These are phyloP conservation scores for Heteromurus nitidus DNA, from an alignment of 2,888 invertebrate species.

Conservation along the genomic window DNA sequence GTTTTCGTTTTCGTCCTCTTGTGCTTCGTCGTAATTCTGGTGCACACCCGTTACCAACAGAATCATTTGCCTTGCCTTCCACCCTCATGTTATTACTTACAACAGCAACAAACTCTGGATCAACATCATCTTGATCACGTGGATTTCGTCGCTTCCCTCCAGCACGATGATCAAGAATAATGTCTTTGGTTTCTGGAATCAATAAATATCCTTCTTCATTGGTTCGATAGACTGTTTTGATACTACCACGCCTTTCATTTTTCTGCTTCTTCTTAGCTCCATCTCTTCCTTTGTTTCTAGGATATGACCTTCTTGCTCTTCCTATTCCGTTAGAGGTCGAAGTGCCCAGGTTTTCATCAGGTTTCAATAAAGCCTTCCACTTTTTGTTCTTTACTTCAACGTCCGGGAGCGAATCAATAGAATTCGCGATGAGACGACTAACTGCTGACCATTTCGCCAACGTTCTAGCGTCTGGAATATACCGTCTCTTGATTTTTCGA, in stretches of 20 bases:
- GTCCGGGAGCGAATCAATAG: constrained; percentile 17
- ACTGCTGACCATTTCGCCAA: constrained; percentile 49
- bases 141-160: background rate
- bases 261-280: background rate
- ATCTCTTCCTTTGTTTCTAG: background rate
- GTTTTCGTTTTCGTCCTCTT: no score
- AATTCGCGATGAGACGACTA: constrained; percentile 35
- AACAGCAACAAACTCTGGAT: background rate
- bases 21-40: background rate
- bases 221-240: background rate
- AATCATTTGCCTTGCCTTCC: background rate
- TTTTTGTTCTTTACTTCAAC: background rate
- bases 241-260: background rate
- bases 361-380: background rate
- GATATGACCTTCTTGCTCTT: background rate
- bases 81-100: background rate
- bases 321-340: background rate
- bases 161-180: no score
- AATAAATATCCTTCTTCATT: background rate
- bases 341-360: background rate
- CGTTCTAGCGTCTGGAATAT: constrained; percentile 57
- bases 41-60: no score
- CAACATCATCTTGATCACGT: background rate
- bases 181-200: background rate
- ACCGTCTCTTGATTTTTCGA: constrained; percentile 36